Evolutionary conservation across 2,888 invertebrate species (phyloP), one percentile per base, ranked within the genome.

Genomic region (Drosophila koepferae): DNA sequence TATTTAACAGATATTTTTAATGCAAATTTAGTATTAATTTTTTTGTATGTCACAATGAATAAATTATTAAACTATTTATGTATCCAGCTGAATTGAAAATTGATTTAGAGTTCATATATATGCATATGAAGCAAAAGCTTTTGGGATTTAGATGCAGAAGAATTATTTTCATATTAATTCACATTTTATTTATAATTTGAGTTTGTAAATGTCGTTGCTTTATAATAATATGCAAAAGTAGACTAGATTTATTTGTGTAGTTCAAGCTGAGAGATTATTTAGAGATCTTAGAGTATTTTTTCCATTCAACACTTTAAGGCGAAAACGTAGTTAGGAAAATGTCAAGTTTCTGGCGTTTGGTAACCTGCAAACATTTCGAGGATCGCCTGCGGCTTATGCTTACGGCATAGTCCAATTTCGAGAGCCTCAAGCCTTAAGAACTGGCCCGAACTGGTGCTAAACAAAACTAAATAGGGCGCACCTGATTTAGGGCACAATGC

Each of bases 401-500:
- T 49, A 72, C 49, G 62, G 58, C 53, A 67, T 72, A 56, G 77
- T 59, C 62, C 67, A 77, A 75, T 75, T 77, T 77, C 48, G 72
- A 75, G 79, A 44, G 56, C 53, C 72, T 79, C 79, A 55, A 66
- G 63, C 70, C 74, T 53, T 66, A 56, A 49, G 69, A 36, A 58
- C 40, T 18, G 58, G 63, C 51, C 58, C 60, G 36, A 53, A 41
- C n/a, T 41, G 41, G 53, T 41, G 46, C 44, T 63, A 49, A 60
- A 72, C 75, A 74, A 68, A 67, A 61, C 75, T 76, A 76, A 79
- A 79, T 64, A 79, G 76, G 66, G 62, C 65, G 44, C 65, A 59
- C 40, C 40, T 46, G 62, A 62, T 69, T 61, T 38, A 56, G 56
- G 63, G 46, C 59, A 67, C 65, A 80, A 80, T 49, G 41, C 41